Conservation (phyloP, 2,888 invertebrate genomes). For the Chrysodeixis includens region DNA sequence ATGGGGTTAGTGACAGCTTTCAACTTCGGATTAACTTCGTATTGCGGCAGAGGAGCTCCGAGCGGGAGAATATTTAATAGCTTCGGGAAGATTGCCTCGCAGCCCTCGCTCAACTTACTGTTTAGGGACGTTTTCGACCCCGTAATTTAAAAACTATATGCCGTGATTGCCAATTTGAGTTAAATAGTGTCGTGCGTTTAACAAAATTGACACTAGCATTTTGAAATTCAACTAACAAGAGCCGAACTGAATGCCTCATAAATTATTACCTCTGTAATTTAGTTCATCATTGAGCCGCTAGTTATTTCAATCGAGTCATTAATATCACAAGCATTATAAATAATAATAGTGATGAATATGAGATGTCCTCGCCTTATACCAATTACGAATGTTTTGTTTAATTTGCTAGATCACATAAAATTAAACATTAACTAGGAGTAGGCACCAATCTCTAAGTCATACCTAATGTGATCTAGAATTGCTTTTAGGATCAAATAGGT, state of each 20-base stretch:
- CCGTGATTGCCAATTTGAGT: slow-evolving; percentile 38
- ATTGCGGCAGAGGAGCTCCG: slow-evolving; percentile 65
- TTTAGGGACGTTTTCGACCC: slow-evolving; percentile 39
- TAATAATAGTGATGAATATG: slow-evolving; percentile 54
- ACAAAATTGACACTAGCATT: slow-evolving; percentile 18
- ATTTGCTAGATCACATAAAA: slow-evolving; percentile 21
- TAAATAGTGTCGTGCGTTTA: slow-evolving; percentile 44
- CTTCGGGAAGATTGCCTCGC: slow-evolving; percentile 70
- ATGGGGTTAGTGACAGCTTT: slow-evolving; percentile 81
- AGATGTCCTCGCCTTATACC: slow-evolving; percentile 49
- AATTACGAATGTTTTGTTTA: slow-evolving; percentile 38
- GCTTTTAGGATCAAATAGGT: slow-evolving; percentile 26
- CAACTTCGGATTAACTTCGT: slow-evolving; percentile 81
- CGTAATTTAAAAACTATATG: slow-evolving; percentile 50
- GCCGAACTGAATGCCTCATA: slow-evolving; percentile 42
- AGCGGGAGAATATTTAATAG: slow-evolving; percentile 80
- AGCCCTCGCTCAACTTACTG: slow-evolving; percentile 61
- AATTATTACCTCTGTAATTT: slow-evolving; percentile 52
- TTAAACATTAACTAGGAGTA: too few species aligned
- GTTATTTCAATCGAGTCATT: slow-evolving; percentile 53
- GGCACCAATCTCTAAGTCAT: slow-evolving; percentile 8
- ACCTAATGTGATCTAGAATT: slow-evolving; percentile 35
- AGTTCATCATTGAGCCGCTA: slow-evolving; percentile 46
- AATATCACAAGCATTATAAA: slow-evolving; percentile 53
- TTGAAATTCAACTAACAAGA: slow-evolving; percentile 10